Conservation (phyloP, 2,113 vertebrate species). For the Mustela nigripes region DNA sequence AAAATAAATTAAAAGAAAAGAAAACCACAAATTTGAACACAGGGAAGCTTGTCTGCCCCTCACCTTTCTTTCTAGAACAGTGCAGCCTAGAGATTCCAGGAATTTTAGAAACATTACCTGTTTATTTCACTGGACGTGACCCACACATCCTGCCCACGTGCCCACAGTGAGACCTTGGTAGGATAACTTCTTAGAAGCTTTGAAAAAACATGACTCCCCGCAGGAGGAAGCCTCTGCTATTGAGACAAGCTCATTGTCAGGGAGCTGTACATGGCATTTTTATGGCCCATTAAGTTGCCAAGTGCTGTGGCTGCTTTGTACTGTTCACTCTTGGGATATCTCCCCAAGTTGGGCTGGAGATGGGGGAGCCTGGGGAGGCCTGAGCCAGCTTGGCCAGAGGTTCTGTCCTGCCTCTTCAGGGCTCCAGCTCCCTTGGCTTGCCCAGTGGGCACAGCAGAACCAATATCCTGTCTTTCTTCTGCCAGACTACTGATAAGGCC, state of each 20-base stretch:
- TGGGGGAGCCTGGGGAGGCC: neutral
- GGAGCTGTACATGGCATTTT: conserved; percentile 22
- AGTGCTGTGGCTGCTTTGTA: neutral
- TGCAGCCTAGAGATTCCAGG: conserved; percentile 61
- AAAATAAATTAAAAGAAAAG: conserved; percentile 37
- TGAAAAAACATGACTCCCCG: conserved; percentile 60
- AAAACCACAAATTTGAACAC: neutral
- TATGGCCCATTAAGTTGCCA: conserved; percentile 24
- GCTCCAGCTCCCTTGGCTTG: neutral
- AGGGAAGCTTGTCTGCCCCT: neutral
- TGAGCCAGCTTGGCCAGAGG: neutral
- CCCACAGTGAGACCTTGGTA: conserved; percentile 8
- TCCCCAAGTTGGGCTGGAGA: neutral
- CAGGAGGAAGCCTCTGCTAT: conserved; percentile 11
- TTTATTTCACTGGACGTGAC: conserved; percentile 77
- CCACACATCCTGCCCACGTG: conserved; percentile 71
- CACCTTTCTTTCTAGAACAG: conserved; percentile 52
- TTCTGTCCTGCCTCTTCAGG: neutral
- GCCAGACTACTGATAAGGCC: neutral
- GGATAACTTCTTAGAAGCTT: conserved; percentile 71
- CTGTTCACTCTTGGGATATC: fast-evolving
- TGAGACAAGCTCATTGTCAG: conserved; percentile 32
- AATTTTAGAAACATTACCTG: conserved; percentile 74
- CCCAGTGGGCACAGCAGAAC: neutral
- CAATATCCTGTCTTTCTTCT: neutral